Evolutionary conservation across 2,113 vertebrate species (phyloP), one percentile per base, ranked within the genome.

Genomic region (Phocoena phocoena): DNA sequence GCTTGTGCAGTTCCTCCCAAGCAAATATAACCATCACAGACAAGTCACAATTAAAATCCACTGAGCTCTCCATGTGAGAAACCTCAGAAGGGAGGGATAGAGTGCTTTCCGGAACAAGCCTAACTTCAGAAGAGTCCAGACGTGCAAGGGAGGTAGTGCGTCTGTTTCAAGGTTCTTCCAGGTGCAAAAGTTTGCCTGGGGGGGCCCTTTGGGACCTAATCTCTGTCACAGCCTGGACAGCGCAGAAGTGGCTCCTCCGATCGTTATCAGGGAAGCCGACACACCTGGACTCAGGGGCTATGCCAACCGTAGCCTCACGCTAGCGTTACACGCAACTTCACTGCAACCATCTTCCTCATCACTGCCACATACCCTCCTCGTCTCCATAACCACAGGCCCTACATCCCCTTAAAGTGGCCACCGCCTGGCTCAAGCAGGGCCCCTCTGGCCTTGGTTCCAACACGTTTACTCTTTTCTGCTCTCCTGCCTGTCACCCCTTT

Each of bases 31-130:
- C 55, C 70, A 76, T 71, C 41, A 31, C 41, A 31, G 31, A 83
- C 33, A 71, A 53, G 82, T 86, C 31, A 65, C 58, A 80, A 28
- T 95, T 60, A 73, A 92, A 92, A 82, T 86, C 73, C 71, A 77
- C 67, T 41, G 28, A 41, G 82, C 50, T 88, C 36, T 87, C 41
- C 77, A 91, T 38, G 73, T 63, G 33, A 84, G 44, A 62, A 77
- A 55, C 23, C 31, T 60, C 89, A 55, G 50, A 85, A 95, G 31
- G 76, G 41, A 44, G 31, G 31, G 88, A 53, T 17, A 31, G 31
- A 85, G 10, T 15, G 53, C 31, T 41, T 44, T 87, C 50, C 33
- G 79, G 67, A 97, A 81, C 31, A 47, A 77, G 55, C 28, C 62
- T 92, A 15, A n/a, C 26, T 31, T 94, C 28, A 60, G 38, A 58